phyloP scores from a whole-genome alignment of 2,888 invertebrate genomes.

The Meiosimyza platycephala region DNA sequence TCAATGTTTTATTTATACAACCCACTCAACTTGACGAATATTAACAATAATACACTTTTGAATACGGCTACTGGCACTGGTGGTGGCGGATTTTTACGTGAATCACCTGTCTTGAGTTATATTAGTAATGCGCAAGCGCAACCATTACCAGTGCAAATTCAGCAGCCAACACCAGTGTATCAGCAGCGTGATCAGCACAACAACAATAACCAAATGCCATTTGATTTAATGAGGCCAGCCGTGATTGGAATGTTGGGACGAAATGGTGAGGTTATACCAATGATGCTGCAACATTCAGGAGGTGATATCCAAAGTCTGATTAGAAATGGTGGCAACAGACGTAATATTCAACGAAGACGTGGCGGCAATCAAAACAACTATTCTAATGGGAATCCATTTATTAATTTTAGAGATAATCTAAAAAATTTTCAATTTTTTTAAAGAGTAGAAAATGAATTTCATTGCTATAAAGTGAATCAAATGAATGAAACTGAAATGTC shows the following conservation, averaged over 20 bases:
- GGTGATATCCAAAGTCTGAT: too few species aligned
- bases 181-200: neutral
- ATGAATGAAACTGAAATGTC: too few species aligned
- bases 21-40: neutral
- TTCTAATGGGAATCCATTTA: too few species aligned
- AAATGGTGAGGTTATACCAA: neutral
- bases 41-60: neutral
- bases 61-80: neutral
- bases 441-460: too few species aligned
- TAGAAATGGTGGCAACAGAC: too few species aligned
- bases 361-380: too few species aligned
- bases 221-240: neutral
- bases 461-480: too few species aligned
- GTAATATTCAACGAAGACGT: too few species aligned
- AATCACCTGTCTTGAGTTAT: neutral
- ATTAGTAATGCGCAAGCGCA: neutral
- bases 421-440: too few species aligned
- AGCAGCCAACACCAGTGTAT: neutral
- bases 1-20: neutral
- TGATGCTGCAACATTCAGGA: neutral
- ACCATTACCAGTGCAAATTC: neutral
- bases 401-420: too few species aligned
- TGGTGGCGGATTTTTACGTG: neutral
- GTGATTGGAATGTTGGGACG: constrained; percentile 1
- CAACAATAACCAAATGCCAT: too few species aligned